Conservation (phyloP, 2,113 vertebrate species). For the Cricetomys ansorgei region DNA sequence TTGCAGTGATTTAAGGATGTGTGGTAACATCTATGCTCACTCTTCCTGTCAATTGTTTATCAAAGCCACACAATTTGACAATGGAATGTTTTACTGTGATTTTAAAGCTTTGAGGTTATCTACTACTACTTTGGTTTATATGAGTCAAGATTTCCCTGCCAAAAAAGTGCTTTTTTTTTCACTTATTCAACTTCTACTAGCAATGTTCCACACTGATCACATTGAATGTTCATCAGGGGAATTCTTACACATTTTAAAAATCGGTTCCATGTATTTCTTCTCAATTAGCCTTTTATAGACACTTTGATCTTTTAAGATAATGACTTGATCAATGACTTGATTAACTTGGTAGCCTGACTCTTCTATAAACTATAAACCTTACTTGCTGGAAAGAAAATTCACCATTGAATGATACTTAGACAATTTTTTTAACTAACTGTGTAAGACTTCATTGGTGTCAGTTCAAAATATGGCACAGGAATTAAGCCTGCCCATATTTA, state of each 20-base stretch:
- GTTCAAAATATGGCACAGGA: neutral
- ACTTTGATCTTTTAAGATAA: slow-evolving; percentile 17
- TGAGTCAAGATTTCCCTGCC: neutral
- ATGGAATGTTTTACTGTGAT: neutral
- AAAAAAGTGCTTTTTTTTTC: slow-evolving; percentile 23
- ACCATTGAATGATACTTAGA: neutral
- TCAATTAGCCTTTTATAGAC: neutral
- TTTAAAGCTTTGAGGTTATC: slow-evolving; percentile 33
- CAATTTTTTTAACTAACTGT: neutral
- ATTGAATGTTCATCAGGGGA: neutral
- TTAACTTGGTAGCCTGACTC: neutral
- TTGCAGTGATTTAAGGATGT: neutral
- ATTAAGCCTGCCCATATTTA: neutral
- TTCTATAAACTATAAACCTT: neutral
- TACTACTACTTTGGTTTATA: neutral
- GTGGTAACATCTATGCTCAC: neutral
- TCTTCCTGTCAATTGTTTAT: neutral
- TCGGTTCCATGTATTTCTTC: neutral
- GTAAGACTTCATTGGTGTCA: slow-evolving; percentile 43
- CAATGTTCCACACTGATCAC: neutral
- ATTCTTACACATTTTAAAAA: neutral
- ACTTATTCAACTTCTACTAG: slow-evolving; percentile 1
- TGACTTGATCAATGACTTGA: slow-evolving; percentile 28
- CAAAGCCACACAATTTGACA: slow-evolving; percentile 8
- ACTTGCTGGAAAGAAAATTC: slow-evolving; percentile 4